phyloP scores from a whole-genome alignment of 2,888 invertebrate species.

The Athalia circularis region DNA sequence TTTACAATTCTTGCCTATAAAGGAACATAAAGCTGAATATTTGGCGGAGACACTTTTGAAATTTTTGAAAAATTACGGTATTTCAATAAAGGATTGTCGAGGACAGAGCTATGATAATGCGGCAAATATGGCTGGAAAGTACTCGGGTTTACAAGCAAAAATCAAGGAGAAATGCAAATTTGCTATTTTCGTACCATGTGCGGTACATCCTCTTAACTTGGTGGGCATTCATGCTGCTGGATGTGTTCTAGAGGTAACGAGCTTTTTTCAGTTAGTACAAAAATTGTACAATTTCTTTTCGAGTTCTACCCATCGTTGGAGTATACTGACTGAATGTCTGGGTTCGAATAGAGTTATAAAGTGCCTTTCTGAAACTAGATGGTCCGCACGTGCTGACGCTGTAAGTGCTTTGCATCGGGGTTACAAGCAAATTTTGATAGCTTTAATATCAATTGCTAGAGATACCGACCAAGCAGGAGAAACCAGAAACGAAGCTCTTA shows the following conservation, averaged over 20 bases:
- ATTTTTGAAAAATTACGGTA: slow-evolving; percentile 51
- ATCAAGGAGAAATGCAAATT: slow-evolving; percentile 58
- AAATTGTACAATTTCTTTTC: slow-evolving; percentile 58
- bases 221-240: slow-evolving; percentile 53
- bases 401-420: slow-evolving; percentile 55
- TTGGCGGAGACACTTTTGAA: slow-evolving; percentile 57
- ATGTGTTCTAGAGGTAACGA: slow-evolving; percentile 55
- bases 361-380: slow-evolving; percentile 60
- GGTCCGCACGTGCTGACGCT: slow-evolving; percentile 60
- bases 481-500: slow-evolving; percentile 56
- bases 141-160: slow-evolving; percentile 58
- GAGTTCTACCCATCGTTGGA: slow-evolving; percentile 52
- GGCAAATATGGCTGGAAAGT: slow-evolving; percentile 58
- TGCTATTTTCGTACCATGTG: slow-evolving; percentile 59
- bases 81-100: slow-evolving; percentile 55
- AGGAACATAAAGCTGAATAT: slow-evolving; percentile 62
- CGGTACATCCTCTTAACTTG: slow-evolving; percentile 62
- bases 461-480: slow-evolving; percentile 58
- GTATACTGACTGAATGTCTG: slow-evolving; percentile 54
- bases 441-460: slow-evolving; percentile 56
- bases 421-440: slow-evolving; percentile 57
- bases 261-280: slow-evolving; percentile 59
- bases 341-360: slow-evolving; percentile 57
- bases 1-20: slow-evolving; percentile 60
- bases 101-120: slow-evolving; percentile 59